Conservation (phyloP, 2,888 invertebrate species). For the Nomada flava region DNA sequence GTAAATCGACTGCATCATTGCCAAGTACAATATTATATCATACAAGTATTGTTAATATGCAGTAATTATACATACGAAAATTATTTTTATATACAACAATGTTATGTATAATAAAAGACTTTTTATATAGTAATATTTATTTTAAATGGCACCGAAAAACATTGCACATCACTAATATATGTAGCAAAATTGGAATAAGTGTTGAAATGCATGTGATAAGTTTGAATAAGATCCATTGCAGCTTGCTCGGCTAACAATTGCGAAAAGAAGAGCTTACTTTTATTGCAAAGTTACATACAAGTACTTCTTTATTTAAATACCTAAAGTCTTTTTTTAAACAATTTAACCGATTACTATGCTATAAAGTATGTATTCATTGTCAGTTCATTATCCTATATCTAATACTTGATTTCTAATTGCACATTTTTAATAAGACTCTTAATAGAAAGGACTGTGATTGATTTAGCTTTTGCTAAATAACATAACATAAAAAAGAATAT, state of each 20-base stretch:
- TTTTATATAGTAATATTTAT: conserved; percentile 57
- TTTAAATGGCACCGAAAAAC: conserved; percentile 50
- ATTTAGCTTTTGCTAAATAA: not conserved
- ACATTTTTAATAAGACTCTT: not conserved
- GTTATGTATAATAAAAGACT: conserved; percentile 67
- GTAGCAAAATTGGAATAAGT: conserved; percentile 18
- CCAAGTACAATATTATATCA: conserved; percentile 56
- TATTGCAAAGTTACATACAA: conserved; percentile 2
- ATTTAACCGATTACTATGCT: conserved; percentile 28
- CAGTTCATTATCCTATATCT: conserved; percentile 17
- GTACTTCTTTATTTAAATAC: not conserved
- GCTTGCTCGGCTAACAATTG: not conserved
- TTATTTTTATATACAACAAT: conserved; percentile 69
- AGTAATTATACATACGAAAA: conserved; percentile 61
- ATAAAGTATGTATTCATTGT: conserved; percentile 21
- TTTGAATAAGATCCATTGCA: not conserved
- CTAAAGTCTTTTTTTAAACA: conserved; percentile 34
- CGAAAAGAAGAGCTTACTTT: conserved; percentile 19
- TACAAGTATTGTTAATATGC: conserved; percentile 60
- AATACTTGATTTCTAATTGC: conserved; percentile 18
- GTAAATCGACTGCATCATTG: conserved; percentile 55
- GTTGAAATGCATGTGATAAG: conserved; percentile 14
- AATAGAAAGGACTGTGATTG: conserved; percentile 13
- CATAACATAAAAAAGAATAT: not conserved
- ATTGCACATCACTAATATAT: conserved; percentile 35